Evolutionary conservation across 1,140 invertebrate species (phyloP), one percentile per base, ranked within the genome.

Genomic region (Gerris buenoi): DNA sequence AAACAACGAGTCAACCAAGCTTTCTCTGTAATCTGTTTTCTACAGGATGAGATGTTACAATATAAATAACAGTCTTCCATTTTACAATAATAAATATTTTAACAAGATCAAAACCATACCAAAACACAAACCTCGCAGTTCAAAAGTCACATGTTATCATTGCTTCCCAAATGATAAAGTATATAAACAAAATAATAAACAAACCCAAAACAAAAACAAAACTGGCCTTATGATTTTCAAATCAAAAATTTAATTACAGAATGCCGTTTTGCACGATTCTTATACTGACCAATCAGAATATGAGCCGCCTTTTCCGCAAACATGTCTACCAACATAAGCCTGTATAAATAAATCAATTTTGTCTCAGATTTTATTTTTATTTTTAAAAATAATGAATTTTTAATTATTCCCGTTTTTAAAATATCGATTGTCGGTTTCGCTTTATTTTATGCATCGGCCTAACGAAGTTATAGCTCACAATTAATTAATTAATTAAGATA

Each of bases 31-130:
- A 69, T 27, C 26, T 27, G 56, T 18, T 59, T 23, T 25, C 60
- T 67, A 59, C 68, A 69, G 46, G 64, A 33, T 27, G 46, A 2
- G 10, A 67, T 65, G 56, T 69, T 69, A 46, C 68, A 69, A 56
- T 18, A 22, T 27, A 69, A 65, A 29, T 1, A 58, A 61, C 27
- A 26, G 14, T 65, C 66, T 14, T 66, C 61, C 68, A 69, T 69
- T 25, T 14, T 22, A 13, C 5, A 22, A 26, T 14, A 64, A 64
- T 10, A 62, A 62, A 62, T 22, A 62, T 62, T 62, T 14, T 25
- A 62, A 23, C 23, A 10, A 62, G 25, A 62, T 62, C 23, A 62
- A 22, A 13, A 62, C 10, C 13, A 62, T 25, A 10, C 23, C 13
- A 62, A 22, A 25, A 62, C n/a, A 25, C 25, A 14, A 62, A 62